phyloP scores from a whole-genome alignment of 2,888 invertebrate genomes.

The Leucozona laternaria region DNA sequence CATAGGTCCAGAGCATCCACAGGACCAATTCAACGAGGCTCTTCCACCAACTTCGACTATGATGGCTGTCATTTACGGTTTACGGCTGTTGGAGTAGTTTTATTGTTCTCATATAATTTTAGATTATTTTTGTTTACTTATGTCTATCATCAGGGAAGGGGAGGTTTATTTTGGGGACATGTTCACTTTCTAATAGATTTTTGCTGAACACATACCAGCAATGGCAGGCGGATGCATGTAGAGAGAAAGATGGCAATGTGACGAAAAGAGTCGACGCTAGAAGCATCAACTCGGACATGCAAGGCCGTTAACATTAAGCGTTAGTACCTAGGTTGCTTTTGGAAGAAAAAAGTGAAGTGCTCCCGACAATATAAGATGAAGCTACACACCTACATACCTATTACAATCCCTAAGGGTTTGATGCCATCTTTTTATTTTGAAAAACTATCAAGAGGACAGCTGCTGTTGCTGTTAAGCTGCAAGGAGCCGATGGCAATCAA shows the following conservation, averaged over 20 bases:
- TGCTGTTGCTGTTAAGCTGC: constrained; percentile 26
- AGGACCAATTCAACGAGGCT: background rate
- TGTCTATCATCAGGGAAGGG: background rate
- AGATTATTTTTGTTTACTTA: constrained; percentile 55
- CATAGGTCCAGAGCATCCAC: background rate
- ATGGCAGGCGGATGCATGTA: background rate
- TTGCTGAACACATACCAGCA: background rate
- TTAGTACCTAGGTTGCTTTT: constrained; percentile 11
- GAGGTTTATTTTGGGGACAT: constrained; percentile 42
- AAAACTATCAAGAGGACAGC: constrained; percentile 56
- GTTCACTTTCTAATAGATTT: constrained; percentile 63
- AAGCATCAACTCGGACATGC: constrained; percentile 61
- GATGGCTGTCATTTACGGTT: constrained; percentile 65
- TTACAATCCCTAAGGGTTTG: constrained; percentile 23
- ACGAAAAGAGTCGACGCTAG: constrained; percentile 1
- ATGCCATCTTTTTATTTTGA: constrained; percentile 37
- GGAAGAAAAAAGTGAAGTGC: constrained; percentile 4
- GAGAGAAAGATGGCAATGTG: background rate
- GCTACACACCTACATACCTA: background rate
- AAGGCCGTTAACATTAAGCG: constrained; percentile 65
- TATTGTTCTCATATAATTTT: constrained; percentile 71
- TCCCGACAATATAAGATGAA: constrained; percentile 1
- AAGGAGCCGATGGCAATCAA: constrained; percentile 66
- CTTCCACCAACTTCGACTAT: background rate
- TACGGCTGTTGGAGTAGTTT: constrained; percentile 63